Conservation (phyloP, 2,888 invertebrate genomes). For the Plemyria rubiginata region DNA sequence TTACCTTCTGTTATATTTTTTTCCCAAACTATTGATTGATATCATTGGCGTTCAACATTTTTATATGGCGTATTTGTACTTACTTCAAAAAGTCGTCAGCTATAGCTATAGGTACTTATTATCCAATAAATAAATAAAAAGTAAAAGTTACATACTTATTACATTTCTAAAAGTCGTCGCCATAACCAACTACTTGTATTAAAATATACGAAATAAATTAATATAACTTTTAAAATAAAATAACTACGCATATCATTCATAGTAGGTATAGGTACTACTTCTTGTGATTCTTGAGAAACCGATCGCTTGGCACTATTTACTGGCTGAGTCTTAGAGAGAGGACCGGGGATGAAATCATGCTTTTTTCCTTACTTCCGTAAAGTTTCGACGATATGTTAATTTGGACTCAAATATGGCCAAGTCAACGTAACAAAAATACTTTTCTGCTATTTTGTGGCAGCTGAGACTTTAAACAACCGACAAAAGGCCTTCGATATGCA, state of each 20-base stretch:
- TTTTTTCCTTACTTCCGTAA: background rate
- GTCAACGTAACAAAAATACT: background rate
- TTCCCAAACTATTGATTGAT: background rate
- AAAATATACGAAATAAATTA: too few relatives aligned
- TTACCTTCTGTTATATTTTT: background rate
- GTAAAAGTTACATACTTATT: background rate
- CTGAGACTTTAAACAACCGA: background rate
- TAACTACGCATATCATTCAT: too few relatives aligned
- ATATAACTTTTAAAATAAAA: too few relatives aligned
- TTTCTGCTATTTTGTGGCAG: background rate
- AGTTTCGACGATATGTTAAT: background rate
- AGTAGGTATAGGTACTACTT: too few relatives aligned
- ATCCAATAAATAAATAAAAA: background rate
- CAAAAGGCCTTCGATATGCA: background rate
- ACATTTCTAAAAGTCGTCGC: too few relatives aligned
- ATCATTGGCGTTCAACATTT: background rate
- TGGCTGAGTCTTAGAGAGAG: background rate
- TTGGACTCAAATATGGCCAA: background rate
- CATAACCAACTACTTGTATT: too few relatives aligned
- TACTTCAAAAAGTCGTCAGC: background rate
- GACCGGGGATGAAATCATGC: background rate
- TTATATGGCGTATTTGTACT: background rate
- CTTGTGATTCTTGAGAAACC: background rate
- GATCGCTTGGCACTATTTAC: background rate
- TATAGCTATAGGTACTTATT: background rate